phyloP scores from a whole-genome alignment of 2,888 invertebrate genomes.

The Mesorhabditis spiculigera region DNA sequence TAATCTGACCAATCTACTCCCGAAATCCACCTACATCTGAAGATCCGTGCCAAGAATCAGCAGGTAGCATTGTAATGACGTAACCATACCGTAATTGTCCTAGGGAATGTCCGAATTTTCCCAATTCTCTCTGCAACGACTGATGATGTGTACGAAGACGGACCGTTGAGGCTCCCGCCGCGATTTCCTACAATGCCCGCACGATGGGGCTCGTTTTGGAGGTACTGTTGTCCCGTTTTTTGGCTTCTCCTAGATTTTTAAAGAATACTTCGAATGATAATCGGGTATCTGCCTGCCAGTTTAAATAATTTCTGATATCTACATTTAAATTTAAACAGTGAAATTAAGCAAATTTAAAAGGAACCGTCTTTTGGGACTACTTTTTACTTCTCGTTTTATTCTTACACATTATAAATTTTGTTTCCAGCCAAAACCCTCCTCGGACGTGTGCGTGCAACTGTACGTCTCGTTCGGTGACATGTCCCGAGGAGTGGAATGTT shows the following conservation, averaged over 20 bases:
- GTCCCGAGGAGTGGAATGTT: constrained; percentile 37
- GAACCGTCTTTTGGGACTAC: no score
- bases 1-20: constrained; percentile 44
- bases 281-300: no score
- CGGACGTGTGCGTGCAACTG: constrained; percentile 29
- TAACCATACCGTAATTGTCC: not conserved
- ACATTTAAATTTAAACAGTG: not conserved
- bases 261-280: no score
- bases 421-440: constrained; percentile 31
- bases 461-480: constrained; percentile 28
- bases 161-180: constrained; percentile 23
- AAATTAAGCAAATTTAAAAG: not conserved
- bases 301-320: constrained; percentile 2
- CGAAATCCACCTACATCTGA: constrained; percentile 41
- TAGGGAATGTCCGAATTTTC: constrained; percentile 47
- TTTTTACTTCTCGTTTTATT: not conserved
- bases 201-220: constrained; percentile 28
- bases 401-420: not conserved
- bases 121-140: constrained; percentile 38
- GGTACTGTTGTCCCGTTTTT: constrained; percentile 10
- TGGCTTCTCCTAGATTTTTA: no score
- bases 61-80: not conserved
- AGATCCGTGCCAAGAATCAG: constrained; percentile 25
- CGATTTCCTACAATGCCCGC: constrained; percentile 20
- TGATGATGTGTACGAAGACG: constrained; percentile 37